Percentiles rank a stretch among this genome's conserved stretches.
phyloP scores from a whole-genome alignment of 2,888 invertebrate genomes.

The Tolmerus cingulatus region DNA sequence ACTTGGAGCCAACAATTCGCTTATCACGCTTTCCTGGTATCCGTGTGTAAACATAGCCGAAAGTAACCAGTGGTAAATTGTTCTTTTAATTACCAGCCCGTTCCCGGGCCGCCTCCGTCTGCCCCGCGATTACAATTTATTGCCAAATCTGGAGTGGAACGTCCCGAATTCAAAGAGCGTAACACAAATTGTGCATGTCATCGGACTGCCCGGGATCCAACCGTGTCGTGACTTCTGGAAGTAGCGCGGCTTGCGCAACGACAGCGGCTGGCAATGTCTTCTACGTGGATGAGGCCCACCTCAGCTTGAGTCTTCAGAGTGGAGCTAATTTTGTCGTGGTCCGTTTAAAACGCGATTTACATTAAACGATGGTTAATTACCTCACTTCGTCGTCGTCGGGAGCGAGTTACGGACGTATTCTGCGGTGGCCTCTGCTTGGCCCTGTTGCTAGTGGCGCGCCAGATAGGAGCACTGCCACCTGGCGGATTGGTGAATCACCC shows the following conservation, averaged over 20 bases:
- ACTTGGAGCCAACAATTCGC: background rate
- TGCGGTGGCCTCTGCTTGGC: background rate
- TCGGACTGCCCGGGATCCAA: background rate
- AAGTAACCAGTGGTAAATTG: background rate
- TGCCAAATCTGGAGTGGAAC: conserved; percentile 11
- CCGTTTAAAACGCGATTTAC: conserved; percentile 3
- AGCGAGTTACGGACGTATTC: background rate
- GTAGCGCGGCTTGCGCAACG: background rate
- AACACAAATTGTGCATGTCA: conserved; percentile 11
- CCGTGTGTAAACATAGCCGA: background rate
- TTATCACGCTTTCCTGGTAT: background rate
- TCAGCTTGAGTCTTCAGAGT: background rate
- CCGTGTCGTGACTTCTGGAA: conserved; percentile 20
- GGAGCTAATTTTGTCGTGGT: conserved; percentile 7
- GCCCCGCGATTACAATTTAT: background rate
- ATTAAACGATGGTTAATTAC: conserved; percentile 28
- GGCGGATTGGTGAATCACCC: background rate
- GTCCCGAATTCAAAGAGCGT: background rate
- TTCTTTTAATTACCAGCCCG: background rate
- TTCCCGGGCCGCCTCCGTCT: background rate
- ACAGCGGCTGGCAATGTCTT: background rate
- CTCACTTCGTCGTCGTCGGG: background rate
- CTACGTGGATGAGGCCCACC: background rate
- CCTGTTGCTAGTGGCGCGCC: background rate
- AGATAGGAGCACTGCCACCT: background rate